Conservation (phyloP, 1,140 invertebrate species). For the Medauroidea extradentata region DNA sequence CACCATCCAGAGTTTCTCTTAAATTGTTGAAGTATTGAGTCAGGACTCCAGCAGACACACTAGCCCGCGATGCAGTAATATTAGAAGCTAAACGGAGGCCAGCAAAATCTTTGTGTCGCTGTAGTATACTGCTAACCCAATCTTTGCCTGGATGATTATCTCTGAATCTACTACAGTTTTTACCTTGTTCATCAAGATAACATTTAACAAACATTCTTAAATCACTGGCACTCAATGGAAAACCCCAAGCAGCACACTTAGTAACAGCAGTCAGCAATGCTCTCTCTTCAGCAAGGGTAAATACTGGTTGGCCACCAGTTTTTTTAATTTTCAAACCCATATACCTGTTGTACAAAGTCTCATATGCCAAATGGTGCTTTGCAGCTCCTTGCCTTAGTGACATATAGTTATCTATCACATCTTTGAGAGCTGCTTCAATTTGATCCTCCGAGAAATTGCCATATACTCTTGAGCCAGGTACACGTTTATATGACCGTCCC, state of each 20-base stretch:
- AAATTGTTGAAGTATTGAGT: conserved; percentile 22
- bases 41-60: conserved; percentile 16
- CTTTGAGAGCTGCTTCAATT: too few relatives aligned
- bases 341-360: too few relatives aligned
- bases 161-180: conserved; percentile 18
- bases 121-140: conserved; percentile 11
- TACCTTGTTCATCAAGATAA: conserved; percentile 26
- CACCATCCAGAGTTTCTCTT: neutral
- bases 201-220: conserved; percentile 27
- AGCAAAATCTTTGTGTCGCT: conserved; percentile 19
- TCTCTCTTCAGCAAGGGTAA: neutral
- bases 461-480: too few relatives aligned
- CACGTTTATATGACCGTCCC: too few relatives aligned
- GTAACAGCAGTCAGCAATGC: neutral
- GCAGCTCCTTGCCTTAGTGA: too few relatives aligned
- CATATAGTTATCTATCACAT: too few relatives aligned
- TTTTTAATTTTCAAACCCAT: too few relatives aligned
- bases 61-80: conserved; percentile 31
- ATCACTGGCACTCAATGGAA: conserved; percentile 25
- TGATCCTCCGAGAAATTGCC: too few relatives aligned
- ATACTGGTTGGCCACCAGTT: too few relatives aligned
- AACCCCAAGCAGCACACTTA: conserved; percentile 27
- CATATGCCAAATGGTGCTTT: too few relatives aligned
- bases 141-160: conserved; percentile 33
- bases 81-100: conserved; percentile 25